phyloP scores from a whole-genome alignment of 2,888 invertebrate genomes.

The Erpobdella octoculata region DNA sequence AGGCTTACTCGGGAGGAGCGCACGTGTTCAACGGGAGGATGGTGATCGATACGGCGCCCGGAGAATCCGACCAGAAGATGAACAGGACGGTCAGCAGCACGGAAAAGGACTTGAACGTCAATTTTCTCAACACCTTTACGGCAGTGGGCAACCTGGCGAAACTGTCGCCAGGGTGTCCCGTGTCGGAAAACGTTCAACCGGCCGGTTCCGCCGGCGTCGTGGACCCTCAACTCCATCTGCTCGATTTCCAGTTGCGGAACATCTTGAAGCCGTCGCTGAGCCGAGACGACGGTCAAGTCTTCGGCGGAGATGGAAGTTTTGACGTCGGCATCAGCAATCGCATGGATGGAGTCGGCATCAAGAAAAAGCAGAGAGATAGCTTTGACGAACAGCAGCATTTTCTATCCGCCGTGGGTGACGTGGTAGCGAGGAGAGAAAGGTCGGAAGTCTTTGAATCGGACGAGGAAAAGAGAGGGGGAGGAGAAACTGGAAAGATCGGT shows the following conservation, averaged over 20 bases:
- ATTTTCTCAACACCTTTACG: not conserved
- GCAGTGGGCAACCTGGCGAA: not conserved
- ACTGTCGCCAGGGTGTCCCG: constrained; percentile 9
- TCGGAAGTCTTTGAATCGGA: not conserved
- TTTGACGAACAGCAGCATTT: constrained; percentile 3
- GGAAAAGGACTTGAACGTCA: constrained; percentile 5
- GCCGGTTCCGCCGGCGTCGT: constrained; percentile 9
- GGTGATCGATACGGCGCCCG: not conserved
- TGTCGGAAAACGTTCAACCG: constrained; percentile 5
- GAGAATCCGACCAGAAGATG: not conserved
- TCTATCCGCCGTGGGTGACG: too few species aligned
- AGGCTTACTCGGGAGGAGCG: not conserved
- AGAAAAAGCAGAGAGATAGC: not conserved
- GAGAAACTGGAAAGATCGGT: not conserved
- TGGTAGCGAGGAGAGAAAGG: not conserved
- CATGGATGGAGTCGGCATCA: not conserved
- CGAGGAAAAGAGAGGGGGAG: not conserved
- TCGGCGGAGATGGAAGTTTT: not conserved
- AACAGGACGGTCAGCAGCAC: not conserved
- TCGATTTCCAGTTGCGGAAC: constrained; percentile 40
- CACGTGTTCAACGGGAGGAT: not conserved
- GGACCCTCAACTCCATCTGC: constrained; percentile 35
- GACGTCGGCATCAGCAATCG: not conserved
- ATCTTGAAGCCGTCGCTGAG: constrained; percentile 39
- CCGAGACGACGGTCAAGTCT: constrained; percentile 14